These are phyloP conservation scores for Andrena minutula DNA, from an alignment of 2,888 invertebrate genomes.

Conservation along the genomic window DNA sequence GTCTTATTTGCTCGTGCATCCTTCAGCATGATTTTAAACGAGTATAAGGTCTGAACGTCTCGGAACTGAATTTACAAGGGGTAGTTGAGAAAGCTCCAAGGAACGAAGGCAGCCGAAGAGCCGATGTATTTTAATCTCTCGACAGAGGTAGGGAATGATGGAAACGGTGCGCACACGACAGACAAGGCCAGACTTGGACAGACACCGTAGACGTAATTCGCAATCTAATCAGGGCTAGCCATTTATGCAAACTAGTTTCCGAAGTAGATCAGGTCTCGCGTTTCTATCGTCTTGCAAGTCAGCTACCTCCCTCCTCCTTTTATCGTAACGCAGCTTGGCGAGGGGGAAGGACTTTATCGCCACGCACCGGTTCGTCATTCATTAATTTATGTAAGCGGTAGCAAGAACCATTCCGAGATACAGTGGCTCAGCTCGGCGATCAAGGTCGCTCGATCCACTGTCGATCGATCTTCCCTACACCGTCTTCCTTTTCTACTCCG, in stretches of 20 bases:
- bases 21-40: too few relatives aligned
- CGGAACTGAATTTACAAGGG: too few relatives aligned
- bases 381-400: slow-evolving; percentile 27
- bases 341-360: slow-evolving; percentile 16
- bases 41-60: too few relatives aligned
- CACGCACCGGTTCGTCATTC: slow-evolving; percentile 22
- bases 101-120: too few relatives aligned
- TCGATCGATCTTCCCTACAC: slow-evolving; percentile 20
- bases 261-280: slow-evolving; percentile 4
- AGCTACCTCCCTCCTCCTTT: background rate
- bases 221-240: slow-evolving; percentile 58
- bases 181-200: slow-evolving; percentile 44
- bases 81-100: too few relatives aligned
- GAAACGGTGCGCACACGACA: slow-evolving; percentile 4
- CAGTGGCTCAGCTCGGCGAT: slow-evolving; percentile 4
- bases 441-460: slow-evolving; percentile 29
- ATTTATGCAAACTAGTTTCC: slow-evolving; percentile 56
- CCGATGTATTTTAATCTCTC: too few relatives aligned
- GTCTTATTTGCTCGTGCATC: too few relatives aligned
- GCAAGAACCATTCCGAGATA: background rate
- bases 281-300: slow-evolving; percentile 17
- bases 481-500: background rate
- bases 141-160: background rate
- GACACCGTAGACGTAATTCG: slow-evolving; percentile 53
- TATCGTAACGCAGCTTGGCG: background rate